Percentiles rank a stretch among this genome's conserved stretches.
Conservation (phyloP, 2,113 vertebrate species). For the Corythornis vintsioides region DNA sequence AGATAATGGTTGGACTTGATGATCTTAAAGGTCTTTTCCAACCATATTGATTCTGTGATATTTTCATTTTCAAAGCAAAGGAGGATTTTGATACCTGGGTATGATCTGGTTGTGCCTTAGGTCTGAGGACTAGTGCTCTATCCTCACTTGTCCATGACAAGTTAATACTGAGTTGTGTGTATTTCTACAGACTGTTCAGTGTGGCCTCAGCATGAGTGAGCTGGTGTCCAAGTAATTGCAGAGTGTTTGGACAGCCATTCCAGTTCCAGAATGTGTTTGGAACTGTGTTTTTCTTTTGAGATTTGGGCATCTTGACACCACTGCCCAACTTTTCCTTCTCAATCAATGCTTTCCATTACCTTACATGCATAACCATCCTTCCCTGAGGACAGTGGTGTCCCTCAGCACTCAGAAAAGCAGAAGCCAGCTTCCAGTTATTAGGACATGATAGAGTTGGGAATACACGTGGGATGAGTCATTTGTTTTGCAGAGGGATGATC, state of each 20-base stretch:
- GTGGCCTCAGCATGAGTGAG: neutral
- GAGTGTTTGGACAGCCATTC: neutral
- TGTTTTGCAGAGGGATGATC: conserved; percentile 29
- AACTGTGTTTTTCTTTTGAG: too few relatives aligned
- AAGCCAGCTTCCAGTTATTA: neutral
- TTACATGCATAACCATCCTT: neutral
- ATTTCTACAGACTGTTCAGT: neutral
- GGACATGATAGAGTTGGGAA: neutral
- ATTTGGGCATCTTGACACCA: neutral
- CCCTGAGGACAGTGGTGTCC: neutral
- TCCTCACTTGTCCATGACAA: rapidly evolving
- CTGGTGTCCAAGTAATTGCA: neutral
- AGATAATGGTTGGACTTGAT: too few relatives aligned
- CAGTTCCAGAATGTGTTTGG: neutral
- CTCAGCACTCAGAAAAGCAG: neutral
- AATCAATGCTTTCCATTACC: neutral
- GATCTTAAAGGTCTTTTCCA: too few relatives aligned
- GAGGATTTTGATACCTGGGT: neutral
- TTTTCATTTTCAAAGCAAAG: neutral
- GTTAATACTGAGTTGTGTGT: neutral
- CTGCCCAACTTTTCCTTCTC: neutral
- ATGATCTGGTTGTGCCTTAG: neutral
- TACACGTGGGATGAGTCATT: conserved; percentile 18
- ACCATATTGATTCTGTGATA: neutral
- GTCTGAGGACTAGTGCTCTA: neutral